Evolutionary conservation across 1,140 invertebrate species (phyloP), one percentile per base, ranked within the genome.

Genomic region (Argopecten irradians): DNA sequence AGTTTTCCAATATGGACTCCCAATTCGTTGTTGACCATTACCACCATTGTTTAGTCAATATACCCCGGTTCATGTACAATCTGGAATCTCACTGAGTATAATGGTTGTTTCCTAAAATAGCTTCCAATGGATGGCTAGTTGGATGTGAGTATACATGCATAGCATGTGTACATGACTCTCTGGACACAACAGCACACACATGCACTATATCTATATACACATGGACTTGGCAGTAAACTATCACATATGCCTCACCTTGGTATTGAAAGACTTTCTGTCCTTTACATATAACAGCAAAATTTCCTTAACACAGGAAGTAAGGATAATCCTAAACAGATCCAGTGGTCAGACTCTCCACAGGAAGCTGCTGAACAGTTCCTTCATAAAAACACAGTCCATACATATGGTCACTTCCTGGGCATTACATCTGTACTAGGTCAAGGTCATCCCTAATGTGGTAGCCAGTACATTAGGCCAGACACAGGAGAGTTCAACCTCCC

Each of bases 1-100:
- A 46, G n/a, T n/a, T n/a, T 28, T 71, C 55, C 55, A 71, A 71
- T 71, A 71, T 71, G 55, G 55, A 28, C 5, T 28, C 55, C n/a
- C 1, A 16, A 28, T 2, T 71, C 55, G 22, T 5, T 71, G 55
- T n/a, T 71, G 55, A 71, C 55, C 55, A 71, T n/a, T n/a, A 16
- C 36, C 36, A 5, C 55, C 55, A 71, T 22, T 71, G 43, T 28
- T 28, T n/a, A 71, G 55, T 71, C 55, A 71, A 71, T 71, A 71
- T 71, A 71, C 55, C 55, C 55, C 28, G 55, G 55, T 71, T 71
- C 55, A 71, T 71, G 55, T n/a, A 71, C 55, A 71, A 71, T 71
- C 55, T 71, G 55, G 55, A 71, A 71, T 71, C 55, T 28, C 55
- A 71, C n/a, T n/a, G n/a, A n/a, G n/a, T n/a, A n/a, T 28, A 71